These are phyloP conservation scores for Perizoma affinitatum DNA, from an alignment of 2,888 invertebrate genomes.

Conservation along the genomic window DNA sequence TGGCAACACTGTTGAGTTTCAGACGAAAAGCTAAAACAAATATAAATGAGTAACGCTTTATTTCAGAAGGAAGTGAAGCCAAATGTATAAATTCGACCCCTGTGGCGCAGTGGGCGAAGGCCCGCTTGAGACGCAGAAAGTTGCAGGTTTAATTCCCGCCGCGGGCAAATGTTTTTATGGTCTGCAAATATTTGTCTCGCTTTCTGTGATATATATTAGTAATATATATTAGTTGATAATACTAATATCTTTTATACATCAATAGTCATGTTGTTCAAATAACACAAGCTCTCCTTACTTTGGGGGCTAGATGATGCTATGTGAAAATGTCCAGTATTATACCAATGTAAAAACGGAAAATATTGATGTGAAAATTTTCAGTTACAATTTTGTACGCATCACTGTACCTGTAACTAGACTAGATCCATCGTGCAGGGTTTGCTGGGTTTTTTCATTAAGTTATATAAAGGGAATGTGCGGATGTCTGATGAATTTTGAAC, in stretches of 20 bases:
- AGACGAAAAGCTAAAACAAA: conserved; percentile 2
- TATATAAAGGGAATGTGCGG: conserved; percentile 46
- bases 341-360: neutral
- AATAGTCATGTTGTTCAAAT: too few relatives aligned
- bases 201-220: too few relatives aligned
- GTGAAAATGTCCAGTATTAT: conserved; percentile 2
- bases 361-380: neutral
- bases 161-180: too few relatives aligned
- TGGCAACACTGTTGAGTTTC: conserved; percentile 20
- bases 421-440: conserved; percentile 14
- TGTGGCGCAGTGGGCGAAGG: too few relatives aligned
- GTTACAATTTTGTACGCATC: conserved; percentile 25
- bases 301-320: neutral
- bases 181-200: too few relatives aligned
- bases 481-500: conserved; percentile 70
- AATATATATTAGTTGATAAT: too few relatives aligned
- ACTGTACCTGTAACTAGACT: conserved; percentile 16
- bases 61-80: neutral
- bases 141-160: too few relatives aligned
- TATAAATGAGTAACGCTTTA: conserved; percentile 4
- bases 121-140: too few relatives aligned
- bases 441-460: conserved; percentile 41
- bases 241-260: too few relatives aligned
- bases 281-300: too few relatives aligned
- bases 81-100: too few relatives aligned